Evolutionary conservation across 92 coral and sea anemone species (phyloP), one percentile per base, ranked within the genome.

Genomic region (Actinernus sp.): DNA sequence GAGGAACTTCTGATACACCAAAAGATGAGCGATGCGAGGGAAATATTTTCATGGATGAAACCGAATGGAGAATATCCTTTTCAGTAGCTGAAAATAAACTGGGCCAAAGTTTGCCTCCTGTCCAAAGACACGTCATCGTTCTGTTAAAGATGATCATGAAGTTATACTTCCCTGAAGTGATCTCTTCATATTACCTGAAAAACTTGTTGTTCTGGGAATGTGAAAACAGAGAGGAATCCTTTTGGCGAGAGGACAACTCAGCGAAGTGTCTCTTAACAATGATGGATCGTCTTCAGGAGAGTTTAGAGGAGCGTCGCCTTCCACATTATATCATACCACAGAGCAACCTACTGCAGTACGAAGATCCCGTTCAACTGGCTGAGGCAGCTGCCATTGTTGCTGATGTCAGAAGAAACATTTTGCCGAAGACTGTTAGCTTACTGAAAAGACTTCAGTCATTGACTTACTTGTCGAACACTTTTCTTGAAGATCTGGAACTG

Each of bases 41-140:
- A 0, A 32, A 41, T 47, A 17, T 19, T 45, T 22, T 9, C 63
- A 86, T 85, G 96, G 82, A 89, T 58, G 63, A 85, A 65, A 74
- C 82, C 0, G 96, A 85, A 54, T 89, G 96, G 92, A 74, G 92
- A 41, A 40, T 69, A 12, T 89, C 96, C 0, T 89, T 85, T 55
- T 89, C 92, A 26, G 67, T 89, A 59, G 92, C 92, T 21, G 96
- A 89, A 53, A 85, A 89, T 61, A 79, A 83, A 57, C 88, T 89
- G 23, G 92, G 92, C 37, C 77, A 75, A 60, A 89, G 85, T 45
- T 74, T 89, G 32, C 54, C 92, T 12, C 92, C 96, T 3, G 78
- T 84, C 27, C 95, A 88, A 38, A 79, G 95, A 24, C 87, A 88
- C 22, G 76, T 88, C 14, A 47, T 88, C 24, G 81, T 88, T 31